Conservation (phyloP, 1,140 invertebrate species). For the Radopholus similis region DNA sequence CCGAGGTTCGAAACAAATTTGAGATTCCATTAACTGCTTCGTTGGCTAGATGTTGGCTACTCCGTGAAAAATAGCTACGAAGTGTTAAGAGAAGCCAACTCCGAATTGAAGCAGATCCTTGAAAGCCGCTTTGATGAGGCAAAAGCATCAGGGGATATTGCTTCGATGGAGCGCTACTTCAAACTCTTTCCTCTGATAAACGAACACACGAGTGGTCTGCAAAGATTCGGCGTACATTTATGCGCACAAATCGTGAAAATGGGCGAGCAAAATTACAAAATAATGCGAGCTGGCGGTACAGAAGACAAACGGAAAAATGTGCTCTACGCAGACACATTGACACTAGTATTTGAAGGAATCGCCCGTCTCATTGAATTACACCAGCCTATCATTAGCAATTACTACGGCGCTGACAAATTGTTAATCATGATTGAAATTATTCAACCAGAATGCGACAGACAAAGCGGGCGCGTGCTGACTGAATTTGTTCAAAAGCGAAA, state of each 20-base stretch:
- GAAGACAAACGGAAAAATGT: constrained; percentile 73
- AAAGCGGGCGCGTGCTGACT: constrained; percentile 68
- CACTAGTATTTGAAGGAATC: constrained; percentile 79
- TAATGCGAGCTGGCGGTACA: constrained; percentile 62
- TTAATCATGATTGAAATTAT: constrained; percentile 52
- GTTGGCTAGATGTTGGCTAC: constrained; percentile 40
- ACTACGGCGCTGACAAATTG: constrained; percentile 70
- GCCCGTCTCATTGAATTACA: constrained; percentile 82
- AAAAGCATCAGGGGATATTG: constrained; percentile 77
- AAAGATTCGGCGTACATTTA: constrained; percentile 84
- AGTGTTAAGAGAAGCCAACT: constrained; percentile 79
- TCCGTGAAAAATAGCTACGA: constrained; percentile 60
- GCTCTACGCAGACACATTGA: constrained; percentile 77
- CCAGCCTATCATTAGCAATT: constrained; percentile 86
- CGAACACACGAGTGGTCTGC: constrained; percentile 82
- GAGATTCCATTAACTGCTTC: constrained; percentile 15
- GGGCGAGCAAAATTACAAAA: constrained; percentile 65
- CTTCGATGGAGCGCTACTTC: constrained; percentile 89
- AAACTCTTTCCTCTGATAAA: constrained; percentile 94
- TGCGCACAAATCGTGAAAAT: constrained; percentile 65
- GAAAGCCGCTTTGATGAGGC: constrained; percentile 84
- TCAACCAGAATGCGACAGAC: constrained; percentile 78
- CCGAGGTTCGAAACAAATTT: constrained; percentile 59
- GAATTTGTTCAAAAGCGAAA: constrained; percentile 74
- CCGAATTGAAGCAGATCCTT: constrained; percentile 72